Evolutionary conservation across 2,888 invertebrate species (phyloP).

Genomic region (Xestobium rufovillosum): DNA sequence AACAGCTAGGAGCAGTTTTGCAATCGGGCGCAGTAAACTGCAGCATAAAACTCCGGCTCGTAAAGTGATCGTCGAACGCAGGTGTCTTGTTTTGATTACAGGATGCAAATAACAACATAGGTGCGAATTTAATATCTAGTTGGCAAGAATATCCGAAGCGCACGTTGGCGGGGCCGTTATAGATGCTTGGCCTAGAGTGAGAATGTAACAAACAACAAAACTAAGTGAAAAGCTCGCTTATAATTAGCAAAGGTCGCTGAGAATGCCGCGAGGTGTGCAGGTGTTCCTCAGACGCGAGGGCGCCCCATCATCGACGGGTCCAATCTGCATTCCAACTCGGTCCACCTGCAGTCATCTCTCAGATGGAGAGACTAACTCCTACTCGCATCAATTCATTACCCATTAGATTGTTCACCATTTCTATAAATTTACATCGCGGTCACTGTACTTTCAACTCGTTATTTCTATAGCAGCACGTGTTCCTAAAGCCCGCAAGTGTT

Average conservation of each 20-base stretch:
- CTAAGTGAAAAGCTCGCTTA: conserved; percentile 34
- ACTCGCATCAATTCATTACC: no score
- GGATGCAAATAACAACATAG: no score
- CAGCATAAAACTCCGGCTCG: no score
- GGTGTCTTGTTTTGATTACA: no score
- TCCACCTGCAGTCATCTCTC: conserved; percentile 1
- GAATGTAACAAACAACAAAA: conserved; percentile 20
- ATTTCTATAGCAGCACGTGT: no score
- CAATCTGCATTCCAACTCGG: conserved; percentile 35
- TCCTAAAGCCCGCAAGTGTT: no score
- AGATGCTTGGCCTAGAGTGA: conserved; percentile 16
- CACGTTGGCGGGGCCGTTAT: conserved; percentile 11
- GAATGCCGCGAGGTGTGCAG: conserved; percentile 42
- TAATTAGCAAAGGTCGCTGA: conserved; percentile 42
- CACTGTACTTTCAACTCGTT: no score
- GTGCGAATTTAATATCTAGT: conserved; percentile 9
- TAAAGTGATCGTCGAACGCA: no score
- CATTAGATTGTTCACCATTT: no score
- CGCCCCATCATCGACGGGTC: conserved; percentile 33
- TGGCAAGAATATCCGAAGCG: conserved; percentile 7
- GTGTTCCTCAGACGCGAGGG: conserved; percentile 39
- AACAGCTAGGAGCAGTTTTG: no score
- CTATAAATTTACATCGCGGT: no score
- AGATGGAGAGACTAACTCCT: conserved; percentile 1
- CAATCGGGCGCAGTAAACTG: no score